Evolutionary conservation across 1,140 invertebrate species (phyloP).

Genomic region (Chelonus insularis): DNA sequence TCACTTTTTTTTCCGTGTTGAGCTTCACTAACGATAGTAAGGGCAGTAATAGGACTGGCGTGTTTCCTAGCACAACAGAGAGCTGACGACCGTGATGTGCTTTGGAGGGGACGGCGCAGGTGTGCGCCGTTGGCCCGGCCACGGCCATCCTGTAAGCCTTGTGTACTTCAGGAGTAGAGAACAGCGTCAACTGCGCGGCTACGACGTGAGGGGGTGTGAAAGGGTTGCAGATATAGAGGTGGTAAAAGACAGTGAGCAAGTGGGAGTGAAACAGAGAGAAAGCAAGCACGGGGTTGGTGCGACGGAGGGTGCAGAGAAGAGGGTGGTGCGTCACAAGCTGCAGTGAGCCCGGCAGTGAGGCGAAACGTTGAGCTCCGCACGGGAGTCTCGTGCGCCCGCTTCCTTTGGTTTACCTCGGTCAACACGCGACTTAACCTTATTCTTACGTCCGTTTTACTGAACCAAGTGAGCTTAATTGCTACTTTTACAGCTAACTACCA

Average conservation of each 20-base stretch:
- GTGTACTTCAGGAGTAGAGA: not conserved
- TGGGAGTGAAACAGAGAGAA: conserved; percentile 12
- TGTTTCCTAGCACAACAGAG: not conserved
- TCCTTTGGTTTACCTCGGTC: conserved; percentile 31
- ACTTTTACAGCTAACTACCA: too few relatives aligned
- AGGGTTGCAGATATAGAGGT: conserved; percentile 13
- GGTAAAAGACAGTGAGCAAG: not conserved
- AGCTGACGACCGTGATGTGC: too few relatives aligned
- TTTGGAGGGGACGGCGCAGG: conserved; percentile 37
- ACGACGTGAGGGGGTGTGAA: conserved; percentile 20
- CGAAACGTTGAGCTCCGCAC: conserved; percentile 56
- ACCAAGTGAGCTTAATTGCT: conserved; percentile 32
- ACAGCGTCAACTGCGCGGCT: not conserved
- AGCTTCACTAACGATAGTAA: too few relatives aligned
- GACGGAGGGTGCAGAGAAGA: conserved; percentile 34
- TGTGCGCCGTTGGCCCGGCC: conserved; percentile 27
- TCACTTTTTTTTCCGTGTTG: too few relatives aligned
- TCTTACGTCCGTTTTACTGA: conserved; percentile 8
- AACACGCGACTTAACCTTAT: conserved; percentile 37
- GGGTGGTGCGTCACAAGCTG: conserved; percentile 56
- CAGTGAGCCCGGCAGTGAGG: conserved; percentile 58
- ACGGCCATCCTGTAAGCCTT: not conserved
- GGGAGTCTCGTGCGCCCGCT: conserved; percentile 53
- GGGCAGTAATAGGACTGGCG: not conserved
- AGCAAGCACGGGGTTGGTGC: conserved; percentile 6